Evolutionary conservation across 2,113 vertebrate species (phyloP).

Genomic region (Thunnus maccoyii): DNA sequence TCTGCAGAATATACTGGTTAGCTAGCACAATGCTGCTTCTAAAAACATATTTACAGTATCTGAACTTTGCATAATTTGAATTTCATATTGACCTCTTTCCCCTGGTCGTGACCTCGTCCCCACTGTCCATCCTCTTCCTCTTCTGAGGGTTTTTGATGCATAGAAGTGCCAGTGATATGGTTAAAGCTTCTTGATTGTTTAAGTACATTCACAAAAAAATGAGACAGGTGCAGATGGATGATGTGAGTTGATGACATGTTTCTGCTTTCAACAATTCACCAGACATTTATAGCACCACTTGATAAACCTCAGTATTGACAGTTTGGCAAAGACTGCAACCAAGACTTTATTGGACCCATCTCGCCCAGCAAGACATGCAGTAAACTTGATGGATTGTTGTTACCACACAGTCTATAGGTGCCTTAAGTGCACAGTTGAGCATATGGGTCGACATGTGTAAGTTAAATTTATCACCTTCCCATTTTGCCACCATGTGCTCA

Average conservation of each 20-base stretch:
- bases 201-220: background rate
- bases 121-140: background rate
- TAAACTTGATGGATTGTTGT: background rate
- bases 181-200: background rate
- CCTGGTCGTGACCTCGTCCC: background rate
- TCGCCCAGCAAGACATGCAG: background rate
- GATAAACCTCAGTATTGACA: background rate
- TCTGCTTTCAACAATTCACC: background rate
- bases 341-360: background rate
- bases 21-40: too few species aligned
- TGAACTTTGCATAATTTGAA: background rate
- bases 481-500: conserved; percentile 27
- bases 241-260: too few species aligned
- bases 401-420: background rate
- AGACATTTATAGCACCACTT: background rate
- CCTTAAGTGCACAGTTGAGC: background rate
- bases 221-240: background rate
- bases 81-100: background rate
- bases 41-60: background rate
- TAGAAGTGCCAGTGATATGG: background rate
- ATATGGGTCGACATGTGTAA: background rate
- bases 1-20: too few species aligned
- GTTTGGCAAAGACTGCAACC: background rate
- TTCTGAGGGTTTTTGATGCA: background rate
- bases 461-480: background rate